Evolutionary conservation across 2,113 vertebrate species (phyloP).

Genomic region (Campylomormyrus numenius): DNA sequence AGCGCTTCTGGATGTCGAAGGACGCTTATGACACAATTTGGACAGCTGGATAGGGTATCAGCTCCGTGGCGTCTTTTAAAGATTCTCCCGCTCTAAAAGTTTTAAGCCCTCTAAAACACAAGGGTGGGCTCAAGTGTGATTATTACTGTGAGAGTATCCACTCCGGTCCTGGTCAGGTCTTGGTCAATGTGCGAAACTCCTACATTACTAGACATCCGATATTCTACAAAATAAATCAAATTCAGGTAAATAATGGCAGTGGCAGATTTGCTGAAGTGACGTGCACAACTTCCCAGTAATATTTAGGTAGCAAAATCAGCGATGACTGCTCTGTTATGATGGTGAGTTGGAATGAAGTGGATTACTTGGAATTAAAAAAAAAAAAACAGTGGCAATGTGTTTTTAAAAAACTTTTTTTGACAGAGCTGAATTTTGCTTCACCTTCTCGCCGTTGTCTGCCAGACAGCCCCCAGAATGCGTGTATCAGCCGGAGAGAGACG

Average conservation of each 20-base stretch:
- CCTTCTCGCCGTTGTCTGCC: neutral
- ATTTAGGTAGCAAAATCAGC: neutral
- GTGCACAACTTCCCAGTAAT: neutral
- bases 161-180: neutral
- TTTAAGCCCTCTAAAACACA: neutral
- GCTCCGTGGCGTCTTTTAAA: neutral
- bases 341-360: no score
- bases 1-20: neutral
- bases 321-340: neutral
- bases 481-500: neutral
- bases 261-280: neutral
- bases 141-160: neutral
- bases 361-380: neutral
- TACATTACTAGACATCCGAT: neutral
- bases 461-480: neutral
- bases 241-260: neutral
- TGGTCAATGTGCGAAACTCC: neutral
- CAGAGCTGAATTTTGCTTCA: neutral
- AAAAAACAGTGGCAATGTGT: neutral
- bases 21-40: neutral
- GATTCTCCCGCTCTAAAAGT: neutral
- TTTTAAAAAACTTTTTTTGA: neutral
- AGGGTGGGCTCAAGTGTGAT: neutral
- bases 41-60: neutral
- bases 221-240: neutral